Conservation (phyloP, 2,113 vertebrate genomes). For the Cariama cristata region DNA sequence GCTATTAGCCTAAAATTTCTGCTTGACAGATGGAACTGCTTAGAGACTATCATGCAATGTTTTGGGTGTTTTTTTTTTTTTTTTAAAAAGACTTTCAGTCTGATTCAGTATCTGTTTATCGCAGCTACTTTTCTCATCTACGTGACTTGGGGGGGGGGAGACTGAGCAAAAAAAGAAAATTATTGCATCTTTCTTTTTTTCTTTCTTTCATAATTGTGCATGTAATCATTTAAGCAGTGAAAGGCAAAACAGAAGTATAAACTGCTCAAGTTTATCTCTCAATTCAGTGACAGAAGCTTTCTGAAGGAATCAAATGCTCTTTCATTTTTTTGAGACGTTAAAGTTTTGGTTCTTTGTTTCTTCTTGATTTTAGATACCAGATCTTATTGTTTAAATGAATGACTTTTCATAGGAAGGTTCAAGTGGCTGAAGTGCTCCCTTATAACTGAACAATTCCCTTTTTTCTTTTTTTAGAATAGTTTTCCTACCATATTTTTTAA, state of each 20-base stretch:
- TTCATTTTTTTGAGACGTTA: not conserved
- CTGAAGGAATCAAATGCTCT: slow-evolving; percentile 7
- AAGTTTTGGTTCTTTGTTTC: slow-evolving; percentile 6
- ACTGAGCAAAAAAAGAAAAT: not conserved
- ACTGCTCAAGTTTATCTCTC: not conserved
- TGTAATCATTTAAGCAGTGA: slow-evolving; percentile 27
- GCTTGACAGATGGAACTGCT: slow-evolving; percentile 98
- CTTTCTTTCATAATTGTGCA: slow-evolving; percentile 9
- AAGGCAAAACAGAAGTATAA: slow-evolving; percentile 30
- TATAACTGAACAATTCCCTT: not conserved
- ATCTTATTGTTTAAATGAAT: slow-evolving; percentile 25
- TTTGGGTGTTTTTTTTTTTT: slow-evolving; percentile 82
- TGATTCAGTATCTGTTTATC: slow-evolving; percentile 86
- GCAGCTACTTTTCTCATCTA: slow-evolving; percentile 81
- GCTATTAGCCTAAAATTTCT: slow-evolving; percentile 95
- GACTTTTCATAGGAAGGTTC: not conserved
- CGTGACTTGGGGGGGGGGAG: slow-evolving; percentile 33
- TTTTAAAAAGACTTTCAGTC: slow-evolving; percentile 74
- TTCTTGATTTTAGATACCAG: slow-evolving; percentile 43
- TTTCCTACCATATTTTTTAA: not conserved
- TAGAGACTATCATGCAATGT: slow-evolving; percentile 97
- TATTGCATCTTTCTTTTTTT: not conserved
- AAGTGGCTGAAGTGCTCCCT: not conserved
- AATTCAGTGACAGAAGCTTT: not conserved
- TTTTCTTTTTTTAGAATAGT: not conserved